phyloP scores from a whole-genome alignment of 2,888 invertebrate genomes.

The Apamea monoglypha region DNA sequence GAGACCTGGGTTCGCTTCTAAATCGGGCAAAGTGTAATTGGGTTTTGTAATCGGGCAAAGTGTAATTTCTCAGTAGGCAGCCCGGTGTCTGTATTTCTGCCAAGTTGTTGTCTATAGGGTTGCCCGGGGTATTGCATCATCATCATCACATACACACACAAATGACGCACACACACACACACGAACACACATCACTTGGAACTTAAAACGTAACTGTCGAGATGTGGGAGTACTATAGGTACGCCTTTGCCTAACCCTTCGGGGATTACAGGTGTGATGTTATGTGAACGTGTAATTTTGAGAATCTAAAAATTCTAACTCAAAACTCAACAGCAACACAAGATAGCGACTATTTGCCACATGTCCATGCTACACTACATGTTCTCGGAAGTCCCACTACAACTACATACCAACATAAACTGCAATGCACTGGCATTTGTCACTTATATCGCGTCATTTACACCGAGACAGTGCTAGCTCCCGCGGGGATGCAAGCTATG shows the following conservation, averaged over 20 bases:
- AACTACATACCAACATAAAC: slow-evolving; percentile 48
- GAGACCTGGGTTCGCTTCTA: too few relatives aligned
- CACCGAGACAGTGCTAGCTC: slow-evolving; percentile 59
- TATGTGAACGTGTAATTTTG: background rate
- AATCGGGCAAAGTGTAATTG: background rate
- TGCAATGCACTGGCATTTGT: slow-evolving; percentile 64
- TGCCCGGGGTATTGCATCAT: background rate
- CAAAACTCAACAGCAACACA: background rate
- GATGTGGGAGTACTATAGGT: background rate
- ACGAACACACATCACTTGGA: background rate
- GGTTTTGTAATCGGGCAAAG: background rate
- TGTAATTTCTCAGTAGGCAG: background rate
- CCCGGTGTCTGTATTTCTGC: background rate
- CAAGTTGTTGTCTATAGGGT: background rate
- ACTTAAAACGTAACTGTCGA: background rate
- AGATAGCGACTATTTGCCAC: slow-evolving; percentile 6
- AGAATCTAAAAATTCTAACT: background rate
- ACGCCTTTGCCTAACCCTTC: background rate
- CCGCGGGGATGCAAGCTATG: slow-evolving; percentile 45
- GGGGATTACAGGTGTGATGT: background rate
- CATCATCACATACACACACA: too few relatives aligned
- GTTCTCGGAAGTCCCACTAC: slow-evolving; percentile 20
- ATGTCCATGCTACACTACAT: slow-evolving; percentile 11
- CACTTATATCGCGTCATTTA: slow-evolving; percentile 66
- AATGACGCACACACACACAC: too few relatives aligned